Evolutionary conservation across 2,888 invertebrate genomes (phyloP).

Genomic region (Epiblema foenella): DNA sequence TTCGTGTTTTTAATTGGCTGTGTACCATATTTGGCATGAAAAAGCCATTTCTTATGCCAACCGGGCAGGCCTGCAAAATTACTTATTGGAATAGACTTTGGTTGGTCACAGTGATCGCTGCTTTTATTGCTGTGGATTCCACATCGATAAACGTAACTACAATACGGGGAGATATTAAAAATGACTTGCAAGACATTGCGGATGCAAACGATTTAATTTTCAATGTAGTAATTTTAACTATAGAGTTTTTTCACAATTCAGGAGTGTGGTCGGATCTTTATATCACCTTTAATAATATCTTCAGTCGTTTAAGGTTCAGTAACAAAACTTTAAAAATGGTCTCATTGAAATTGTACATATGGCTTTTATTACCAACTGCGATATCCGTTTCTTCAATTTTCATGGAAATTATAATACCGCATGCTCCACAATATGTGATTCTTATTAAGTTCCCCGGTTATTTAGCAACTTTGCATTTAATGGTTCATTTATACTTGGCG

Average conservation of each 20-base stretch:
- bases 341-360: slow-evolving; percentile 57
- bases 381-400: slow-evolving; percentile 51
- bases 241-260: slow-evolving; percentile 50
- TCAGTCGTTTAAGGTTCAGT: slow-evolving; percentile 50
- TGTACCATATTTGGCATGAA: slow-evolving; percentile 54
- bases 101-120: slow-evolving; percentile 50
- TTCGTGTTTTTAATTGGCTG: slow-evolving; percentile 53
- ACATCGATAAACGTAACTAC: slow-evolving; percentile 46
- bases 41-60: slow-evolving; percentile 51
- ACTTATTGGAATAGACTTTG: slow-evolving; percentile 50
- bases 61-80: slow-evolving; percentile 22
- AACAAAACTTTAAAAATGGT: slow-evolving; percentile 52
- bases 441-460: slow-evolving; percentile 60
- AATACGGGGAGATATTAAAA: slow-evolving; percentile 48
- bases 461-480: slow-evolving; percentile 58
- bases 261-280: slow-evolving; percentile 52
- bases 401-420: slow-evolving; percentile 53
- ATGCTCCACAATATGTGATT: slow-evolving; percentile 54
- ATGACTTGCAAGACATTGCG: slow-evolving; percentile 52
- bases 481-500: slow-evolving; percentile 59
- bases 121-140: slow-evolving; percentile 47
- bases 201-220: slow-evolving; percentile 55
- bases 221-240: slow-evolving; percentile 50
- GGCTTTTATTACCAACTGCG: slow-evolving; percentile 50
- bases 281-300: slow-evolving; percentile 48